Evolutionary conservation across 1,140 invertebrate species (phyloP), one percentile per base, ranked within the genome.

Genomic region (Zaprionus davidi): DNA sequence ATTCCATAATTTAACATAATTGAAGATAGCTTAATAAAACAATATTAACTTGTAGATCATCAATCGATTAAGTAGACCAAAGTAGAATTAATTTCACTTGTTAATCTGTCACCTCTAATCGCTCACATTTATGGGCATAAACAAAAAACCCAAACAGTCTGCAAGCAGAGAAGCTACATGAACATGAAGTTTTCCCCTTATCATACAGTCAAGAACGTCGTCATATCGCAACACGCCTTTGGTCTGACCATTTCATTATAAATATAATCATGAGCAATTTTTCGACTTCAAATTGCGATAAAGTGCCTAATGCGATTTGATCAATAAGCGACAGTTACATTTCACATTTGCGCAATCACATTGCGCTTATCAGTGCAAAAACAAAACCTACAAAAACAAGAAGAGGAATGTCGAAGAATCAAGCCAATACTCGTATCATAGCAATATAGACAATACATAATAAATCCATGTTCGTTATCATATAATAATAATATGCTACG

Each of bases 251-350:
- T 34, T 55, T 44, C 34, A 64, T 65, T 71, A 76, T 66, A 75
- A 70, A 78, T 56, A 78, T 46, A 78, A 44, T 53, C 55, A 69
- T 78, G 76, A 75, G 60, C 66, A 60, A 66, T 69, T 70, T 75
- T 34, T 34, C 31, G 70, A 75, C 71, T 67, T 64, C 46, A 53
- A 66, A 69, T 55, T 17, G 49, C 55, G 55, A 75, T 69, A 78
- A 67, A 31, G 36, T 15, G 60, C 56, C 53, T 68, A 59, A 70
- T 56, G 20, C 77, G 59, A 74, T 81, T 44, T 55, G 57, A 72
- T 63, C 79, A 76, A 85, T 86, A 85, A 79, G 82, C 65, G 36
- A 26, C 51, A 53, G 41, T 72, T 49, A 73, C 46, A 62, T 59
- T 67, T 41, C 41, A 49, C 31, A 51, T 49, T 71, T 75, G 59